Conservation (phyloP, 2,113 vertebrate species). For the Scatophagus argus region DNA sequence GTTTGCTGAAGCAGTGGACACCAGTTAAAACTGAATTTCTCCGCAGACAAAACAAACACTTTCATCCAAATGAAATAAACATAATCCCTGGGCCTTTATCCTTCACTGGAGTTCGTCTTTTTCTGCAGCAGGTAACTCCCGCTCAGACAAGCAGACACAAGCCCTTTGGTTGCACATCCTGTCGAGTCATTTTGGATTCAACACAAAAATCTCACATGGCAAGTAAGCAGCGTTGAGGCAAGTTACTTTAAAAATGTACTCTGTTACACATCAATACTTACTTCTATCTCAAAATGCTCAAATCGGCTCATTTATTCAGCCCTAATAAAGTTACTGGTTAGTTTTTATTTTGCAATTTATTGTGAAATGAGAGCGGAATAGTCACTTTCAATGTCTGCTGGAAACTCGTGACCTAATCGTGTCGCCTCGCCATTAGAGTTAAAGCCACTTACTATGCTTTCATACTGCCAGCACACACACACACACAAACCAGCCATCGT, state of each 20-base stretch:
- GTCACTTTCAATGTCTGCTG: neutral
- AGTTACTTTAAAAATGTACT: too few relatives aligned
- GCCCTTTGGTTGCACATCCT: neutral
- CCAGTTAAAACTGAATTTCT: neutral
- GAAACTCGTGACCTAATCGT: neutral
- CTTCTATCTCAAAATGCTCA: too few relatives aligned
- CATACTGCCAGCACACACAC: neutral
- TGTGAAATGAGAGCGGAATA: neutral
- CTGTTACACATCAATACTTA: too few relatives aligned
- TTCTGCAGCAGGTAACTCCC: neutral
- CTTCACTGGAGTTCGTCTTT: constrained; percentile 22
- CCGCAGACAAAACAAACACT: neutral
- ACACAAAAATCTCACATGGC: too few relatives aligned
- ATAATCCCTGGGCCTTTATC: constrained; percentile 9
- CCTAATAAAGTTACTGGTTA: too few relatives aligned
- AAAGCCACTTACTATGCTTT: neutral
- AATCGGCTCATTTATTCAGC: too few relatives aligned
- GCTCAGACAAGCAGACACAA: constrained; percentile 56
- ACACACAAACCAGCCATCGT: neutral
- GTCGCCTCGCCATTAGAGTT: neutral
- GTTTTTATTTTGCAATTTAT: neutral
- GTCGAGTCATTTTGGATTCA: neutral
- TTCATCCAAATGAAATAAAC: neutral
- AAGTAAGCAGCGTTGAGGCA: too few relatives aligned
- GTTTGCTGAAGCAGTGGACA: neutral